phyloP scores from a whole-genome alignment of 2,113 vertebrate species.

The Tachuris rubrigastra region DNA sequence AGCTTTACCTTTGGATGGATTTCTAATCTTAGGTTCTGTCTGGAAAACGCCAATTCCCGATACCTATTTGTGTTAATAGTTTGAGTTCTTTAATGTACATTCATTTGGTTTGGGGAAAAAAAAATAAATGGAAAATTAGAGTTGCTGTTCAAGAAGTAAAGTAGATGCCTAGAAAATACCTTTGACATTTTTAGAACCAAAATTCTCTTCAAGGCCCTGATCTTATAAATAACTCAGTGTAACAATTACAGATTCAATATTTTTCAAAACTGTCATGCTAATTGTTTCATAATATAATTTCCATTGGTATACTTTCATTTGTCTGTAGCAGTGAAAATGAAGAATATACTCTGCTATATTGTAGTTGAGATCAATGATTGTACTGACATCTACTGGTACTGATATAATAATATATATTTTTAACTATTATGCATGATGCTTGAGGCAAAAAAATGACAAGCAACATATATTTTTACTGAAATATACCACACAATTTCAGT shows the following conservation, averaged over 20 bases:
- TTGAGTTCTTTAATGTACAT: not conserved
- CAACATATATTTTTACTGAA: not conserved
- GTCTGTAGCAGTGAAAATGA: not conserved
- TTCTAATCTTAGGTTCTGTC: not conserved
- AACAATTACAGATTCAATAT: not conserved
- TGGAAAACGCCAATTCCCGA: not conserved
- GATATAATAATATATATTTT: slow-evolving; percentile 32
- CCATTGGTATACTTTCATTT: slow-evolving; percentile 16
- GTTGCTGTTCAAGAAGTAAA: slow-evolving; percentile 12
- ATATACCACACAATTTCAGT: not conserved
- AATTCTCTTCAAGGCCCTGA: slow-evolving; percentile 1
- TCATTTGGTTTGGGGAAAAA: not conserved
- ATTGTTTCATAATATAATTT: slow-evolving; percentile 10
- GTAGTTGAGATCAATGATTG: slow-evolving; percentile 59
- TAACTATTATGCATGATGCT: not conserved
- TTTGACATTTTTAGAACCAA: not conserved
- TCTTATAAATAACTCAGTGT: not conserved
- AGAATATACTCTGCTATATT: not conserved
- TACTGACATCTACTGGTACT: slow-evolving; percentile 82
- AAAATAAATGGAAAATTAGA: not conserved
- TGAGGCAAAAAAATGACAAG: not conserved
- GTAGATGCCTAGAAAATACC: slow-evolving; percentile 2
- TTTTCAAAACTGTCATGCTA: not conserved
- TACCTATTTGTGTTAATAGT: not conserved
- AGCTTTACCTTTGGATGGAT: not conserved